phyloP scores from a whole-genome alignment of 1,140 invertebrate genomes.

The Diabrotica undecimpunctata region DNA sequence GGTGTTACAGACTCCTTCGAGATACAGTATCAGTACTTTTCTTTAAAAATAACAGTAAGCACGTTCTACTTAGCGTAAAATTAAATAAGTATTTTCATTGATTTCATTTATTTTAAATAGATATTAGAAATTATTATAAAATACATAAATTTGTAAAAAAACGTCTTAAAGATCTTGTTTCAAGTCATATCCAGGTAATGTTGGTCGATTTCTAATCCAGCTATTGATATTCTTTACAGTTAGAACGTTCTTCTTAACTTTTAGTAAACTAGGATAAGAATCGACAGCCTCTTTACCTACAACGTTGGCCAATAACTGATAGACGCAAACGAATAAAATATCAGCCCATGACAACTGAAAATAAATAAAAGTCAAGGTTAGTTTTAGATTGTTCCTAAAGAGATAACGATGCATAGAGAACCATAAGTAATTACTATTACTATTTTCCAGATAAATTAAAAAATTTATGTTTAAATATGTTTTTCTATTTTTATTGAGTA shows the following conservation, averaged over 20 bases:
- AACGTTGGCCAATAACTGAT: conserved; percentile 46
- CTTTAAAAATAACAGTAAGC: no score
- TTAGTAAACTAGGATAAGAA: conserved; percentile 56
- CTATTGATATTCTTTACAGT: conserved; percentile 57
- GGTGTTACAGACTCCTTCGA: no score
- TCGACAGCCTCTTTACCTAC: conserved; percentile 54
- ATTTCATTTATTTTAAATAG: no score
- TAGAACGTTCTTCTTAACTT: conserved; percentile 53
- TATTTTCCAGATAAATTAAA: not conserved
- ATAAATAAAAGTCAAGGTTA: no score
- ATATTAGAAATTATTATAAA: no score
- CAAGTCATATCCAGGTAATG: not conserved
- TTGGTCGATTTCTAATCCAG: conserved; percentile 57
- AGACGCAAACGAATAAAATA: no score
- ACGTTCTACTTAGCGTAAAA: no score
- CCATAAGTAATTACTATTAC: conserved; percentile 4
- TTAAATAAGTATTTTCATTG: no score
- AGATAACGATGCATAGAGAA: conserved; percentile 14
- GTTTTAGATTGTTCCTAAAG: conserved; percentile 3
- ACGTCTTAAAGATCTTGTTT: not conserved
- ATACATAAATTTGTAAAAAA: no score
- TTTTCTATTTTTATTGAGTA: no score
- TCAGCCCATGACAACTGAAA: conserved; percentile 64
- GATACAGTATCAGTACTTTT: no score
- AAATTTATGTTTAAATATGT: no score